Evolutionary conservation across 2,113 vertebrate species (phyloP), one percentile per base, ranked within the genome.

Genomic region (Hippocampus zosterae): DNA sequence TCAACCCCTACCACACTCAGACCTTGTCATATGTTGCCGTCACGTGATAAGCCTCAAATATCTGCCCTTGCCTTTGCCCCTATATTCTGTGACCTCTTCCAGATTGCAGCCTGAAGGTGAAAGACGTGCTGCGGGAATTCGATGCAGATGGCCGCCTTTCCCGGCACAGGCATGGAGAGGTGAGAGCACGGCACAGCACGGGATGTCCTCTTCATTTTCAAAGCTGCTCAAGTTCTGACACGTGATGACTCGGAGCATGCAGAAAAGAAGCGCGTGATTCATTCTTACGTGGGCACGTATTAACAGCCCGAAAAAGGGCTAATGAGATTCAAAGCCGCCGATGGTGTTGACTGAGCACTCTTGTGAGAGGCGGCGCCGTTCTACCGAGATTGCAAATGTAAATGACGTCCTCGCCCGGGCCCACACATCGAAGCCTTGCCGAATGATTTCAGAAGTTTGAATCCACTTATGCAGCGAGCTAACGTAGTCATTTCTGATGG

Each of bases 21-120:
- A 37, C 21, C 16, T n/a, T 62, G 10, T 62, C 60, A 21, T 18
- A 41, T 61, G 25, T 18, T 68, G 41, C 70, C 57, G 48, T 66
- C 40, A 69, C 37, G 48, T 25, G 15, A 41, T n/a, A 55, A 52
- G 29, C 53, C n/a, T 52, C 8, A 68, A 44, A 48, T 13, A 3
- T 68, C 65, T 19, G 1, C 15, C 5, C 15, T 44, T 46, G 40
- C 23, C 41, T 60, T 60, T 60, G 21, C 21, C 40, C 42, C 6
- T 65, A n/a, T 25, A 52, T 42, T 75, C 67, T 71, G 57, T 89
- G 82, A 77, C 76, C 60, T 79, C 69, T 40, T 74, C 63, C 90
- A 98, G 96, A 98, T 87, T 94, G 92, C 87, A 93, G 88, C 84
- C 77, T 92, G 87, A 95, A 93, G 82, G 95, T 98, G 85, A 95